phyloP scores from a whole-genome alignment of 2,113 vertebrate genomes.

The Ptilorrhoa leucosticta region DNA sequence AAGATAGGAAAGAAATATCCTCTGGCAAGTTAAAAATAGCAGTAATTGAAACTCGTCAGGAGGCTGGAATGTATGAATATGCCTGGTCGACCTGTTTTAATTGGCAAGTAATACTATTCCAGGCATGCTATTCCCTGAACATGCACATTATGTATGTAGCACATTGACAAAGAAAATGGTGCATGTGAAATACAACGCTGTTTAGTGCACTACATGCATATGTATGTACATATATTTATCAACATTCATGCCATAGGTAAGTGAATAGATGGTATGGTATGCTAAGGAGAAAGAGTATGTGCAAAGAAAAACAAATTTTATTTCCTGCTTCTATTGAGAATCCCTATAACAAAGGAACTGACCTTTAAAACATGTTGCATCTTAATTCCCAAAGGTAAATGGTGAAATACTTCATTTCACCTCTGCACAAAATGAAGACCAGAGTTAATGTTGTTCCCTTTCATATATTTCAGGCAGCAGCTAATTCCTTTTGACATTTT shows the following conservation, averaged over 20 bases:
- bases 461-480: not conserved
- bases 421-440: not conserved
- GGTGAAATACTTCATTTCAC: not conserved
- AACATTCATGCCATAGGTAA: not conserved
- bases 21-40: not conserved
- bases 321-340: not conserved
- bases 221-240: not conserved
- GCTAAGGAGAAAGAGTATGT: not conserved
- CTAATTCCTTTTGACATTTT: constrained; percentile 48
- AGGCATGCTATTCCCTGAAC: not conserved
- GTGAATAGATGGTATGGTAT: not conserved
- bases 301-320: not conserved
- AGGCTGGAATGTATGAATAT: not conserved
- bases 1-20: not conserved
- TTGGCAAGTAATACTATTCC: not conserved
- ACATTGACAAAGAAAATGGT: not conserved
- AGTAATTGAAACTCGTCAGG: not conserved
- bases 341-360: not conserved
- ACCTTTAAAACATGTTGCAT: constrained; percentile 18
- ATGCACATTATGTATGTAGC: not conserved
- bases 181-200: not conserved
- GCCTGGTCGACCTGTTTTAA: not conserved
- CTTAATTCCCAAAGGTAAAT: constrained; percentile 1
- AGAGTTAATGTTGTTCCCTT: not conserved
- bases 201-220: not conserved